Conservation (phyloP, 2,797 vertebrate species). For the Myotis findleyi region DNA sequence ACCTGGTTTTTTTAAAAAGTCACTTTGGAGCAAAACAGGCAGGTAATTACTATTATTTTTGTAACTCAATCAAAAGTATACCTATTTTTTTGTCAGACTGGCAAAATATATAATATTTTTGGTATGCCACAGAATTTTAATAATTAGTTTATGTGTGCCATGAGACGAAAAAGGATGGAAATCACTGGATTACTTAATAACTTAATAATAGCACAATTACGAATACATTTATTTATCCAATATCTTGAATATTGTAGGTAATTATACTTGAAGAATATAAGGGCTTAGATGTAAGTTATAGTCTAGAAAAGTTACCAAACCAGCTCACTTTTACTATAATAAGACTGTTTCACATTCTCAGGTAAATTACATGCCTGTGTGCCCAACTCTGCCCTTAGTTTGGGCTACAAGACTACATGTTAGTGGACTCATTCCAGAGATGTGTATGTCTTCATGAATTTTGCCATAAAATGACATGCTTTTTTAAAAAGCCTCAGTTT, state of each 20-base stretch:
- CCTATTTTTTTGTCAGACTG: not conserved
- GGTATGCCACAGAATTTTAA: not conserved
- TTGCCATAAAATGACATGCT: not conserved
- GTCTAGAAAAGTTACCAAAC: constrained; percentile 18
- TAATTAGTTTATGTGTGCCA: not conserved
- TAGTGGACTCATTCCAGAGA: constrained; percentile 18
- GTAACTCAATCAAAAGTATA: not conserved
- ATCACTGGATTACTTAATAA: not conserved
- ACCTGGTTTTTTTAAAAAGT: not conserved
- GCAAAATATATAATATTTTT: not conserved
- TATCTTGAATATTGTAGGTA: not conserved
- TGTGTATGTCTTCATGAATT: not conserved
- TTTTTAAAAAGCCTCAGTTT: constrained; percentile 38
- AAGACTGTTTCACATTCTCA: not conserved
- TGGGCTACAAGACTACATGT: not conserved
- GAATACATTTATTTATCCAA: not conserved
- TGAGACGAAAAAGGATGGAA: not conserved
- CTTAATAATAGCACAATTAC: not conserved
- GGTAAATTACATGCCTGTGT: not conserved
- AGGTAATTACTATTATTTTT: not conserved
- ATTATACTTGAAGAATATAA: constrained; percentile 11
- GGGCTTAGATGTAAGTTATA: not conserved
- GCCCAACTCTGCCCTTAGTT: not conserved
- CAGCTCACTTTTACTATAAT: not conserved
- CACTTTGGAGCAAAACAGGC: not conserved